phyloP scores from a whole-genome alignment of 1,140 invertebrate genomes.

The Pinna nobilis region DNA sequence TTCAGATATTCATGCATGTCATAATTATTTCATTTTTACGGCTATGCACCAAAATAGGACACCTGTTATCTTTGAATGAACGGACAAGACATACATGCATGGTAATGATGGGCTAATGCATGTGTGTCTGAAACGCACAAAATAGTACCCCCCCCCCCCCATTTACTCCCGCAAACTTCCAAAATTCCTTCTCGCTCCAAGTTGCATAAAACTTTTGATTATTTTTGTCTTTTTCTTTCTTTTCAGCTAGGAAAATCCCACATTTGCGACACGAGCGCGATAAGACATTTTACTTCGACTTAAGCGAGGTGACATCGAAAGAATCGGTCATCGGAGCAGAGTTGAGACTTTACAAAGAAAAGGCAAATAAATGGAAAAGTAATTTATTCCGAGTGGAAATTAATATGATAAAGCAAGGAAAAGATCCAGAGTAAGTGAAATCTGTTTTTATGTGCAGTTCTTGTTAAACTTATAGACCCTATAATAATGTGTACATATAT shows the following conservation, averaged over 20 bases:
- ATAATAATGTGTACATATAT: too few species aligned
- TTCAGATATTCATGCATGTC: too few species aligned
- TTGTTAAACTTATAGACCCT: too few species aligned
- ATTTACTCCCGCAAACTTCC: neutral
- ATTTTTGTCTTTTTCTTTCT: conserved; percentile 37
- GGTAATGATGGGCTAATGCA: too few species aligned
- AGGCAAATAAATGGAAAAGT: conserved; percentile 38
- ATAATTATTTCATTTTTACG: too few species aligned
- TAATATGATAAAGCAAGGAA: conserved; percentile 59
- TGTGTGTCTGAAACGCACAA: too few species aligned
- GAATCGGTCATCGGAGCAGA: conserved; percentile 90
- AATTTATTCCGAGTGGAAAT: conserved; percentile 52
- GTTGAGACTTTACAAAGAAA: conserved; percentile 84
- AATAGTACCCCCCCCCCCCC: too few species aligned
- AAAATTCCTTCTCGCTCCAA: neutral
- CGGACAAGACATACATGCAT: too few species aligned
- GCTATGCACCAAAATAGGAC: too few species aligned
- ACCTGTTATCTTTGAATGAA: too few species aligned
- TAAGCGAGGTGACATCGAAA: conserved; percentile 85
- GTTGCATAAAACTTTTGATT: conserved; percentile 4
- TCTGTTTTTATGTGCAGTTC: too few species aligned
- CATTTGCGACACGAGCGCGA: conserved; percentile 85
- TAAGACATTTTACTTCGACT: conserved; percentile 92
- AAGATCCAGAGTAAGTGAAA: conserved; percentile 66
- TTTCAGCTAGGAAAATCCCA: conserved; percentile 61